Conservation (phyloP, 1,140 invertebrate genomes). For the Apis cerana region DNA sequence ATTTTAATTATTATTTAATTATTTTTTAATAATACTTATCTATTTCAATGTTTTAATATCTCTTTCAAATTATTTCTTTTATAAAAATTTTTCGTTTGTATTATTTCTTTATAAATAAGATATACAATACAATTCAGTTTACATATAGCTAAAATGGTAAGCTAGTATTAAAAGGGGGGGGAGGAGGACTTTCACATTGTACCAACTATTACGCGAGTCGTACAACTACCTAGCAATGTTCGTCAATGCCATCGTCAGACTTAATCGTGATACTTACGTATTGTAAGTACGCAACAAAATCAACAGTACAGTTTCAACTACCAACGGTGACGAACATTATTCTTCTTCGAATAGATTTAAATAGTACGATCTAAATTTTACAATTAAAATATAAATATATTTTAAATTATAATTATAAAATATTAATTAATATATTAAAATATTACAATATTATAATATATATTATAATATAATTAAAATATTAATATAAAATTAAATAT, state of each 20-base stretch:
- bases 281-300: neutral
- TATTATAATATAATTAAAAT: too few relatives aligned
- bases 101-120: neutral
- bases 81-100: neutral
- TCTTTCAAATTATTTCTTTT: too few relatives aligned
- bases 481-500: too few relatives aligned
- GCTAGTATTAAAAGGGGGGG: neutral
- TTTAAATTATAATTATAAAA: too few relatives aligned
- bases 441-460: too few relatives aligned
- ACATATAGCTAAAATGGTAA: neutral
- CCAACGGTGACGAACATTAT: neutral
- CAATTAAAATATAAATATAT: too few relatives aligned
- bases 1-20: too few relatives aligned
- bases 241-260: neutral
- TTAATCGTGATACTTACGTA: conserved; percentile 24
- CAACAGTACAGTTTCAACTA: conserved; percentile 16
- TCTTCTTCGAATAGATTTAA: too few relatives aligned
- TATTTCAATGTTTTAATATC: too few relatives aligned
- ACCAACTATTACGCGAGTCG: conserved; percentile 25
- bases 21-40: too few relatives aligned
- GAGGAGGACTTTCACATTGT: conserved; percentile 47
- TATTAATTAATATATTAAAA: too few relatives aligned
- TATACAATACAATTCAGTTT: neutral
- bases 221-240: neutral
- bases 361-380: neutral